Percentiles rank a stretch among this genome's conserved stretches.
Evolutionary conservation across 2,113 vertebrate species (phyloP).

Genomic region (Actinemys pallida): DNA sequence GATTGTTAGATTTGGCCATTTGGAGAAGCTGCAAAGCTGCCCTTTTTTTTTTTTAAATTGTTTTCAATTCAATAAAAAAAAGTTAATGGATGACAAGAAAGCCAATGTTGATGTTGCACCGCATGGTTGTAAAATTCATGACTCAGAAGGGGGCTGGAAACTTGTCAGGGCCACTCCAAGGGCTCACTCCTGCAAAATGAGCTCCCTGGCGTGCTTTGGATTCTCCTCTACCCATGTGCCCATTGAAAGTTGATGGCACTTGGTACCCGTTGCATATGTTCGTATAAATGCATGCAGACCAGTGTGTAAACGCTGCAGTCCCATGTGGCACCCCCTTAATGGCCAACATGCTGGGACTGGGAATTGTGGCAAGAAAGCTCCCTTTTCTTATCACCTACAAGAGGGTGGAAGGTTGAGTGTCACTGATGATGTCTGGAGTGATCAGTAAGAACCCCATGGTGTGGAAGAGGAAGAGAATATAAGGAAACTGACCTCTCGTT

Average conservation of each 20-base stretch:
- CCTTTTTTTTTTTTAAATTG: too few relatives aligned
- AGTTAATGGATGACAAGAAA: background rate
- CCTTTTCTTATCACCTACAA: background rate
- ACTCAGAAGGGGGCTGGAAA: background rate
- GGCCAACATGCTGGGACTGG: background rate
- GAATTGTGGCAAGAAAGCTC: background rate
- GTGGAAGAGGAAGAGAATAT: background rate
- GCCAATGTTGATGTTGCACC: rapidly evolving
- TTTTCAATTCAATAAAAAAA: conserved; percentile 14
- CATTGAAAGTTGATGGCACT: background rate
- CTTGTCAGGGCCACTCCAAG: too few relatives aligned
- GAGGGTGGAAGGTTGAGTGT: rapidly evolving
- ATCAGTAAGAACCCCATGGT: background rate
- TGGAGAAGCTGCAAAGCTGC: background rate
- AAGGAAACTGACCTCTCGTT: background rate
- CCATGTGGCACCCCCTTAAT: background rate
- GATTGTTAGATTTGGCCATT: rapidly evolving
- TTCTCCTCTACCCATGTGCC: background rate
- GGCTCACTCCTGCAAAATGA: rapidly evolving
- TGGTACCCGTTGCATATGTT: background rate
- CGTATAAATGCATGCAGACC: background rate
- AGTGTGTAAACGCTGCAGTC: background rate
- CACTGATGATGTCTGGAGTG: background rate
- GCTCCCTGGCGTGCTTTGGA: rapidly evolving
- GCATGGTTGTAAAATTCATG: rapidly evolving